Base-by-base conservation (phyloP, 2,113 vertebrate genomes). In the Hydrolagus affinis region DNA sequence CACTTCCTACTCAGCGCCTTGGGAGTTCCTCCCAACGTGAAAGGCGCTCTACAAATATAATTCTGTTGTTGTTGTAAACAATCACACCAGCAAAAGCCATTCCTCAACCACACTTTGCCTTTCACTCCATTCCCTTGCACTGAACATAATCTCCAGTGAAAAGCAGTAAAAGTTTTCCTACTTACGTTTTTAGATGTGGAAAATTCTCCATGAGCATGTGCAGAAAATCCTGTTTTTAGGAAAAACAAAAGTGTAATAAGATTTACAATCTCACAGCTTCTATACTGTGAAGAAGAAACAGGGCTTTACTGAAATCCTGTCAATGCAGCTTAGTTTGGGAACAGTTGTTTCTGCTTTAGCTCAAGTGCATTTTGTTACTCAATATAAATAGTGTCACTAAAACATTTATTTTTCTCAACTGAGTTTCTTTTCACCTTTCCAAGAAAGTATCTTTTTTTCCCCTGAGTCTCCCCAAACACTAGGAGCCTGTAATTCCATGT, bases 211-310 rank as follows among this genome's bases (percentile, higher is more conserved):
- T 91, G 85, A 98, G 89, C 95, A 95, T 95, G 89, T 88, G 92
- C 89, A 98, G 94, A 89, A 99, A 98, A 92, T 98, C 97, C 98
- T 99, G 98, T 91, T 98, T 96, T 97, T 99, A 88, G 86, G 90
- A 92, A 23, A 72, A 90, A 89, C 70, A 88, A 89, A 14, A 66
- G 78, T 83, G 60, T 66, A 78, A 64, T 28, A 83, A n/a, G 17
- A 83, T 64, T 30, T 66, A 64, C 21, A 83, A 83, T 83, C 15
- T 19, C 64, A 64, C 76, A 78, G 19, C 8, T 78, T 3, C 44
- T 11, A 25, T 78, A 60, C 11, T 62, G 44, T 44, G 44, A 60
- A n/a, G 14, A 78, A 25, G n/a, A 62, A 7, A 25, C 21, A 57
- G 23, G 57, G 15, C 10, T n/a, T 60, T 60, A 44, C 25, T 25